Evolutionary conservation across 2,888 invertebrate genomes (phyloP).

Genomic region (Lasioglossum malachurum): DNA sequence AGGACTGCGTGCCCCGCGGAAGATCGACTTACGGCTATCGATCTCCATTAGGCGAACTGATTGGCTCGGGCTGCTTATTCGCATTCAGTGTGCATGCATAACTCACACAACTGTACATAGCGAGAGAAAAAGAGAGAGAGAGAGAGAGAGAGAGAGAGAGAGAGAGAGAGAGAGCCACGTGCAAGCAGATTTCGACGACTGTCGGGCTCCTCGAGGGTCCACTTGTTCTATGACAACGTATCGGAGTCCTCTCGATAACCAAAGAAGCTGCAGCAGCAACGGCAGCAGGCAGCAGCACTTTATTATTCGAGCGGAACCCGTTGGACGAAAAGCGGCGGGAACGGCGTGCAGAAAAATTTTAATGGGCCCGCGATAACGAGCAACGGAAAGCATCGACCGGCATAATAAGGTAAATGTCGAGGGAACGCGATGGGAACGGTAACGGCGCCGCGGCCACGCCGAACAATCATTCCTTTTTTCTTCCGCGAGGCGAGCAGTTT

Average conservation of each 20-base stretch:
- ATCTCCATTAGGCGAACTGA: slow-evolving; percentile 80
- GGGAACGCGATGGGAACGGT: slow-evolving; percentile 34
- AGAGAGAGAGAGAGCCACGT: slow-evolving; percentile 11
- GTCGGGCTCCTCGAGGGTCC: slow-evolving; percentile 47
- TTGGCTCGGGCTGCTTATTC: slow-evolving; percentile 76
- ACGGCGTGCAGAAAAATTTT: slow-evolving; percentile 40
- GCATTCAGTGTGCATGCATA: slow-evolving; percentile 35
- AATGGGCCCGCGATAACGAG: slow-evolving; percentile 58
- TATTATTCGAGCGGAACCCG: slow-evolving; percentile 55
- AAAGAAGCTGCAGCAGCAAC: slow-evolving; percentile 15
- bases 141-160: neutral
- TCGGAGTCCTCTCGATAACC: slow-evolving; percentile 45
- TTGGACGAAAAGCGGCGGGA: slow-evolving; percentile 25
- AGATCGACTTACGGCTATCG: slow-evolving; percentile 78
- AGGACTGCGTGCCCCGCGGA: slow-evolving; percentile 60
- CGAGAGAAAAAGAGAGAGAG: neutral
- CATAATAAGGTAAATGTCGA: slow-evolving; percentile 57
- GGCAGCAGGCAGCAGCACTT: slow-evolving; percentile 47
- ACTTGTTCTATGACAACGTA: slow-evolving; percentile 68
- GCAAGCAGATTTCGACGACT: slow-evolving; percentile 45
- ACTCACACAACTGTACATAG: neutral
- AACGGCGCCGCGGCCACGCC: slow-evolving; percentile 27
- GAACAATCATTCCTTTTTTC: slow-evolving; percentile 27
- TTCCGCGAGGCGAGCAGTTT: slow-evolving; percentile 9
- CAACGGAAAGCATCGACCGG: slow-evolving; percentile 36